A percentile compares a stretch with the other conserved stretches of the same genome.
These are phyloP conservation scores for Anagyrus pseudococci DNA, from an alignment of 2,888 invertebrate species.

Conservation along the genomic window DNA sequence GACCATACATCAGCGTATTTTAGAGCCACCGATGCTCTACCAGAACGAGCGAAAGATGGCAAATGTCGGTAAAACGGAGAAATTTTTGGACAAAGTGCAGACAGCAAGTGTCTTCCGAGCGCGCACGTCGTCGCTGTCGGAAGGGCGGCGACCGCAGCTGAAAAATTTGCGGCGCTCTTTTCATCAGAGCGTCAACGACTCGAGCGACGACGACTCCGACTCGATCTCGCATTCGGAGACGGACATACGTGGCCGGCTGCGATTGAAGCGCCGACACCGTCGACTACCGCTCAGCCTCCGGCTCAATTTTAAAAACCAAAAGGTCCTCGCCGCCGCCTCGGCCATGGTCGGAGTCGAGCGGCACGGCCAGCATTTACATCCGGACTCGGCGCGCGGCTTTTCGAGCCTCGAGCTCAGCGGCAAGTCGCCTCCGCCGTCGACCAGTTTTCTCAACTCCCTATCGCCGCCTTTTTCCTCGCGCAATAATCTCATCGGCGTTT, in stretches of 20 bases:
- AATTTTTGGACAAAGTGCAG: conserved; percentile 46
- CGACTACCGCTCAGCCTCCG: conserved; percentile 59
- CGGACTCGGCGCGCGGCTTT: conserved; percentile 52
- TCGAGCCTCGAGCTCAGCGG: conserved; percentile 52
- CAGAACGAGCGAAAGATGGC: conserved; percentile 49
- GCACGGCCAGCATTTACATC: conserved; percentile 48
- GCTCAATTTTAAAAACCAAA: conserved; percentile 58
- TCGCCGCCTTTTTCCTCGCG: conserved; percentile 63
- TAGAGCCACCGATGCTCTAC: conserved; percentile 56
- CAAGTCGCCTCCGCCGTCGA: conserved; percentile 66
- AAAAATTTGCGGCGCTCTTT: conserved; percentile 55
- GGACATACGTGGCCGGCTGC: conserved; percentile 62
- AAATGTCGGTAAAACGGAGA: conserved; percentile 42
- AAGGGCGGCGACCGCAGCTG: conserved; percentile 50
- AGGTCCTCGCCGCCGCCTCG: conserved; percentile 19
- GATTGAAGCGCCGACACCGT: conserved; percentile 54
- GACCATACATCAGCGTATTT: conserved; percentile 51
- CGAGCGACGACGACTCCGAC: conserved; percentile 59
- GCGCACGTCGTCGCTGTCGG: conserved; percentile 56
- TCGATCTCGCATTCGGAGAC: conserved; percentile 67
- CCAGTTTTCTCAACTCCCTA: conserved; percentile 66
- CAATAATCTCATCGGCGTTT: conserved; percentile 40
- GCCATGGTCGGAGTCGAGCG: conserved; percentile 25
- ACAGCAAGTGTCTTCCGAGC: conserved; percentile 50
- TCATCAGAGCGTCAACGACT: conserved; percentile 54